Conservation (phyloP, 2,113 vertebrate species). For the Oreochromis spilurus region DNA sequence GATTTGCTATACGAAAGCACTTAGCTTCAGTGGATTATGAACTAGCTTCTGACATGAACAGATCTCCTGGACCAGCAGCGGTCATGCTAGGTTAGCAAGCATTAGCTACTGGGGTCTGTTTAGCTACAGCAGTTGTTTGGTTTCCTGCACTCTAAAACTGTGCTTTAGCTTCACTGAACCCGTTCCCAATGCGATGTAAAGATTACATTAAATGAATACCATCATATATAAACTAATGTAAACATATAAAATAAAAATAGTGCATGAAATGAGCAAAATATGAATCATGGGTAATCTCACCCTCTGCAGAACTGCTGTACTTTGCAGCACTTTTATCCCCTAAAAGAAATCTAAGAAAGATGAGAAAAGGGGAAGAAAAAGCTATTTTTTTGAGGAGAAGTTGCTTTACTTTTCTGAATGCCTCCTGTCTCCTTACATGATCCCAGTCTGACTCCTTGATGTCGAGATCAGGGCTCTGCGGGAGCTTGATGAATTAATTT, state of each 20-base stretch:
- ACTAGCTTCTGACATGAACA: not conserved
- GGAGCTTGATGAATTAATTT: not conserved
- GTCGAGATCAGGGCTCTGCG: not conserved
- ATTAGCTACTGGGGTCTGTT: not conserved
- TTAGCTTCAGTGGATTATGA: accelerated
- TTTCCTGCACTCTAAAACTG: not conserved
- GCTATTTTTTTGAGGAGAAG: not conserved
- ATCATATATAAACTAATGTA: not conserved
- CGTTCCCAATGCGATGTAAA: not conserved
- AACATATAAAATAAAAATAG: not conserved
- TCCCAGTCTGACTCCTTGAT: not conserved
- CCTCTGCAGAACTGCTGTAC: not conserved
- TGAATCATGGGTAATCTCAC: not conserved
- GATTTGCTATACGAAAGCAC: not conserved
- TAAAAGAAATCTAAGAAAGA: not conserved
- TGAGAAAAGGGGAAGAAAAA: too few relatives aligned
- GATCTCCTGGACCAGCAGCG: not conserved
- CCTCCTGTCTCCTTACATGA: not conserved
- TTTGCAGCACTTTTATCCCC: not conserved
- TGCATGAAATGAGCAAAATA: not conserved
- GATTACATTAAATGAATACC: not conserved
- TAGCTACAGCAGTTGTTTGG: not conserved
- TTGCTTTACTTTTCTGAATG: not conserved
- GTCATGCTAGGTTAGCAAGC: not conserved
- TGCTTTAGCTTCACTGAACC: not conserved